Percentiles rank a stretch among this genome's conserved stretches.
Conservation (phyloP, 2,888 invertebrate genomes). For the Catocala sponsa region DNA sequence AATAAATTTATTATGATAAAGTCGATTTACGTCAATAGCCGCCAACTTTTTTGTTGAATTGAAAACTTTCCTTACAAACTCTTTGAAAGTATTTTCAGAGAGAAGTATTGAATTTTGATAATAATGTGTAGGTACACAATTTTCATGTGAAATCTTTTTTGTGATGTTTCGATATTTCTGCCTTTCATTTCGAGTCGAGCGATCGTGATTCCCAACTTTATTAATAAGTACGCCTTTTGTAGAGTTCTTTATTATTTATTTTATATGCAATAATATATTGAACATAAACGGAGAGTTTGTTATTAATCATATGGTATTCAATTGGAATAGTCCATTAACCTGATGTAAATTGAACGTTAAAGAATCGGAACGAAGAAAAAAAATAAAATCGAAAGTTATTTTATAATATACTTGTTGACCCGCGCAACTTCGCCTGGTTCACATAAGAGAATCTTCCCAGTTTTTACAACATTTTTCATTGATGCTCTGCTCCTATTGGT, state of each 20-base stretch:
- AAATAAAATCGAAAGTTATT: too few relatives aligned
- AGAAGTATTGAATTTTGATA: conserved; percentile 36
- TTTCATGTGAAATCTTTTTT: conserved; percentile 36
- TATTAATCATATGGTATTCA: background rate
- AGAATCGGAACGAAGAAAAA: too few relatives aligned
- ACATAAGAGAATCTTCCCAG: too few relatives aligned
- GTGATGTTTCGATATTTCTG: conserved; percentile 26
- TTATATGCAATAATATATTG: background rate
- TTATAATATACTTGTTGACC: too few relatives aligned
- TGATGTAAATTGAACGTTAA: too few relatives aligned
- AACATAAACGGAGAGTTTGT: background rate
- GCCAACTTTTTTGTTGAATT: conserved; percentile 51
- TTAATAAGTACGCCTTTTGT: conserved; percentile 17
- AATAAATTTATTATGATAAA: conserved; percentile 57
- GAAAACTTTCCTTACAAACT: conserved; percentile 51
- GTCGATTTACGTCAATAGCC: conserved; percentile 53
- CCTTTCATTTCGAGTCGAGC: conserved; percentile 20
- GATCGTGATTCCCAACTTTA: conserved; percentile 21
- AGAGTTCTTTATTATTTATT: conserved; percentile 9
- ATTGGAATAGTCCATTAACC: background rate
- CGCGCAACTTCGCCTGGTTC: too few relatives aligned
- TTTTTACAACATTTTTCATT: too few relatives aligned
- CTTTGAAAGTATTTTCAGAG: conserved; percentile 42
- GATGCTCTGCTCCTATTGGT: too few relatives aligned
- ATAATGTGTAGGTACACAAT: conserved; percentile 40